These are phyloP conservation scores for Zaprionus davidi DNA, from an alignment of 1,140 invertebrate genomes.

Conservation along the genomic window DNA sequence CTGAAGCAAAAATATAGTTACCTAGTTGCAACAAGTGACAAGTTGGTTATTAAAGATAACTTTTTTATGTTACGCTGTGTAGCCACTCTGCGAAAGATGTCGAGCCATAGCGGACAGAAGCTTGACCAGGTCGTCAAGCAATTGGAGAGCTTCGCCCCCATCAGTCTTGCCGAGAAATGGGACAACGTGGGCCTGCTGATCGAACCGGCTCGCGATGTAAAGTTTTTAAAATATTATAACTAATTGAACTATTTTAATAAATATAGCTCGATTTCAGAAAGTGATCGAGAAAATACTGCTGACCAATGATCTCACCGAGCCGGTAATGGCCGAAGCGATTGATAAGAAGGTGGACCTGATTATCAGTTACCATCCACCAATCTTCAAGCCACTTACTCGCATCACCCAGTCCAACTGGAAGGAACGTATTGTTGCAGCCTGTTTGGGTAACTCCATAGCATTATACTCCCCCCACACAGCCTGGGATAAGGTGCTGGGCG, in stretches of 20 bases:
- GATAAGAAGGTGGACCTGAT: conserved; percentile 90
- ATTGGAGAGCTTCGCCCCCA: conserved; percentile 90
- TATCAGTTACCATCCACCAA: conserved; percentile 97
- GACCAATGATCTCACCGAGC: conserved; percentile 97
- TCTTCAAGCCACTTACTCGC: conserved; percentile 93
- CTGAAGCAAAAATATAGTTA: neutral
- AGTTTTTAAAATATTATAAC: neutral
- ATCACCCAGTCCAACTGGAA: conserved; percentile 92
- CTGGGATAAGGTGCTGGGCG: conserved; percentile 92
- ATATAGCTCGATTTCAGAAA: conserved; percentile 63
- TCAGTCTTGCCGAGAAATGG: conserved; percentile 92
- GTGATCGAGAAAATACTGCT: conserved; percentile 89
- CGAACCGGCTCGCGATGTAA: conserved; percentile 87
- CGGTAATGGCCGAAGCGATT: conserved; percentile 94
- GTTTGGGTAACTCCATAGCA: conserved; percentile 94
- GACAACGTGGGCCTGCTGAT: conserved; percentile 98
- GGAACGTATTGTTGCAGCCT: conserved; percentile 91
- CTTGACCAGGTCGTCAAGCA: conserved; percentile 87
- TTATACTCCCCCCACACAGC: conserved; percentile 97
- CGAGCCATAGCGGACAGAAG: conserved; percentile 83
- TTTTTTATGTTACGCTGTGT: conserved; percentile 32
- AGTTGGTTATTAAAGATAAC: neutral
- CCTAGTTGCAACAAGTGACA: neutral
- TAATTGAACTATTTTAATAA: neutral
- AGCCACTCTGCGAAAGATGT: conserved; percentile 49